Evolutionary conservation across 1,140 invertebrate species (phyloP).

Genomic region (Nasonia giraulti): DNA sequence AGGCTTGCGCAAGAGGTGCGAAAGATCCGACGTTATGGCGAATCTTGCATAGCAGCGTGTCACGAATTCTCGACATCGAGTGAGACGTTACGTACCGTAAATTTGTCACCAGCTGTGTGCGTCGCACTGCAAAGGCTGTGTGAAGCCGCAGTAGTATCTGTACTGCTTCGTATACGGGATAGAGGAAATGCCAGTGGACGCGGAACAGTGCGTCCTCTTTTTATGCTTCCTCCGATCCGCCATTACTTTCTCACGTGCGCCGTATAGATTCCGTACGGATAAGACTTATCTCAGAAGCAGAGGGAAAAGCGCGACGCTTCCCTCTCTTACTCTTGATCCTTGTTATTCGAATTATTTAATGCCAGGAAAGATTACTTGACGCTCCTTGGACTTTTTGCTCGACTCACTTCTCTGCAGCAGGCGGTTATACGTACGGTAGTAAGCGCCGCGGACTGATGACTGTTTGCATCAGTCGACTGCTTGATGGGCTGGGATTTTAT

Average conservation of each 20-base stretch:
- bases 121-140: conserved; percentile 62
- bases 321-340: conserved; percentile 23
- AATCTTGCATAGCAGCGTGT: neutral
- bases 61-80: conserved; percentile 47
- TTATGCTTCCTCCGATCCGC: conserved; percentile 63
- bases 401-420: neutral
- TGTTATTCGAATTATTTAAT: conserved; percentile 36
- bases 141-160: conserved; percentile 61
- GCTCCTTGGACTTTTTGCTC: conserved; percentile 25
- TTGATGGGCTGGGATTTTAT: conserved; percentile 31
- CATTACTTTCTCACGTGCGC: conserved; percentile 53
- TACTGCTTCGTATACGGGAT: neutral
- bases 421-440: conserved; percentile 27
- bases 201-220: conserved; percentile 58
- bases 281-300: conserved; percentile 4
- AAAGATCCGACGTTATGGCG: neutral
- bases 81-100: conserved; percentile 66
- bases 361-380: conserved; percentile 32
- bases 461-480: conserved; percentile 6
- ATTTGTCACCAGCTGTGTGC: conserved; percentile 63
- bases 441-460: conserved; percentile 18
- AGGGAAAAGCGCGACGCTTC: conserved; percentile 20
- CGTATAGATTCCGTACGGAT: no score
- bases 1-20: neutral
- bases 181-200: conserved; percentile 45